Base-by-base conservation (phyloP, 2,888 invertebrate species). In the Dryobotodes eremita region DNA sequence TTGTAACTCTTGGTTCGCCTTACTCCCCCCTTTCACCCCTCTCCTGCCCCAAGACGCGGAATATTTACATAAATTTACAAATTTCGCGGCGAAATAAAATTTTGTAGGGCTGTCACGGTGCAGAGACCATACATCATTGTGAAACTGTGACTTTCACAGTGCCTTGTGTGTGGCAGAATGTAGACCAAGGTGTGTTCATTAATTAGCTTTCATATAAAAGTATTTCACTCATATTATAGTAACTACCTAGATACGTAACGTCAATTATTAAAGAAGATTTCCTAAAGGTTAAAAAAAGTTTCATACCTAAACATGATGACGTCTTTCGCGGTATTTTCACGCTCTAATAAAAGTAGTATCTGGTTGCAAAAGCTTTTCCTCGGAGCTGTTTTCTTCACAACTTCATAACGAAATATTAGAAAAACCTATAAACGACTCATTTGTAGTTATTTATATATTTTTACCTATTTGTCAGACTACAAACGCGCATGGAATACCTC, bases 61-160 rank as follows among this genome's bases (percentile, higher is more conserved):
- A 95, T 96, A 96, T 96, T 96, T 96, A 95, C 96, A 96, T 96
- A 96, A 96, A 96, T 96, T 96, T 96, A 95, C 96, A 96, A 96
- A 96, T 96, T 96, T 95, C 94, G 92, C 94, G 92, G 91, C 93
- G 93, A 96, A 96, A 96, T 96, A 96, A 96, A 96, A 95, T 96
- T 94, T 91, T 91, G 85, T 92, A 95, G 95, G 95, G 95, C 84
- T 95, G 93, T 68, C 90, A 46, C 83, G 10, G 0, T 8, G 0
- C 13, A n/a, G 46, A 57, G 0, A 36, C 13, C 2, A 46, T 71
- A 42, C 59, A 57, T 71, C 57, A 48, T 26, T 62, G 2, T 13
- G 20, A 10, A 10, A n/a, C 13, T 50, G 26, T 10, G 5, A n/a
- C 6, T 36, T 61, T 11, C 4, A n/a, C 0, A 6, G 59, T 36